These are phyloP conservation scores for Sus cebifrons DNA, from an alignment of 2,797 vertebrate species.

Conservation along the genomic window DNA sequence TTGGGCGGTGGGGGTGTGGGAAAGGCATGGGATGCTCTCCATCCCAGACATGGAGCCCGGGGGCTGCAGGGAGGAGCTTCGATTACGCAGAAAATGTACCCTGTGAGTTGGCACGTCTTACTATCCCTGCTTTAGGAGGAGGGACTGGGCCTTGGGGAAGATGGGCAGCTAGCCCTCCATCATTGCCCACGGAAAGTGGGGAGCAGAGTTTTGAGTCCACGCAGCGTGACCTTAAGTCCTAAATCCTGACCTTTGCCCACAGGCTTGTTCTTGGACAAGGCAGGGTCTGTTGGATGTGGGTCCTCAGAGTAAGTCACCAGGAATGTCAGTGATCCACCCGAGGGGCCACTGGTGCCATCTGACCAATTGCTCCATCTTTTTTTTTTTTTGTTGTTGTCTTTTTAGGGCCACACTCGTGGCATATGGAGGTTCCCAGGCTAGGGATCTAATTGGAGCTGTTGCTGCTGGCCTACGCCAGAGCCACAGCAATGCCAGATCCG, in stretches of 20 bases:
- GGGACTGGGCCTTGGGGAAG: not conserved
- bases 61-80: not conserved
- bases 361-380: too few species aligned
- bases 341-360: not conserved
- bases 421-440: too few species aligned
- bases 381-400: too few species aligned
- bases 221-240: accelerated
- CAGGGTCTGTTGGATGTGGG: not conserved
- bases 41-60: not conserved
- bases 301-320: not conserved
- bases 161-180: not conserved
- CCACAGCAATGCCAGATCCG: too few species aligned
- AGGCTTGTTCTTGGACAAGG: not conserved
- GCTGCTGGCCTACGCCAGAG: too few species aligned
- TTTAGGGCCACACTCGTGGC: too few species aligned
- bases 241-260: not conserved
- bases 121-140: not conserved
- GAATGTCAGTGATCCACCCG: not conserved
- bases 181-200: accelerated
- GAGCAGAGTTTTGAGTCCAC: not conserved
- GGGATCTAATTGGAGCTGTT: too few species aligned
- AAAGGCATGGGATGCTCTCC: not conserved
- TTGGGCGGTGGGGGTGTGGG: not conserved
- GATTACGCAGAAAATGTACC: not conserved
- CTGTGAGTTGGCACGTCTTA: not conserved